Percentiles rank a stretch among this genome's conserved stretches.
phyloP scores from a whole-genome alignment of 2,888 invertebrate species.

The Amphipyra tragopoginis region DNA sequence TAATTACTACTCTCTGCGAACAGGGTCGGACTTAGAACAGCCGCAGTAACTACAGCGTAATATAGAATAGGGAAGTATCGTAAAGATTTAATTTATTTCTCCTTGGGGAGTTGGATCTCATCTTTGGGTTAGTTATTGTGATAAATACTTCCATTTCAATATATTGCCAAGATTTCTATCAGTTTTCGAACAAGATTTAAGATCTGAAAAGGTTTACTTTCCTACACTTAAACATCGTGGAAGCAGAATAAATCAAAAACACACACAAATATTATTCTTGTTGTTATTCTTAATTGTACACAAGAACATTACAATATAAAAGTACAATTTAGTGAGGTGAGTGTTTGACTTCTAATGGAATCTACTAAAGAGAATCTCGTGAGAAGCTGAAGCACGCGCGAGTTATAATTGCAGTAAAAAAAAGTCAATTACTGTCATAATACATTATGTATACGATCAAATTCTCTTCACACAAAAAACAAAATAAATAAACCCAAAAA shows the following conservation, averaged over 20 bases:
- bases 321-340: no score
- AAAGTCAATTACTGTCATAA: no score
- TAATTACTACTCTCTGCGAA: constrained; percentile 75
- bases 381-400: no score
- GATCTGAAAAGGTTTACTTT: background rate
- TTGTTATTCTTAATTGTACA: no score
- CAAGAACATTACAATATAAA: no score
- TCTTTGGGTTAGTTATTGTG: background rate
- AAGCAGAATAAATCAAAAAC: background rate
- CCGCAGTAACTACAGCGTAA: background rate
- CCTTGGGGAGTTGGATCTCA: constrained; percentile 1
- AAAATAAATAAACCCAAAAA: constrained; percentile 31
- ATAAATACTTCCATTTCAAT: constrained; percentile 1
- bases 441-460: background rate
- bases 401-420: no score
- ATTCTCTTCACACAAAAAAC: background rate
- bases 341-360: no score
- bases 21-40: constrained; percentile 62
- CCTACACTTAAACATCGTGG: background rate
- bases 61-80: background rate
- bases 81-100: background rate
- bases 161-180: background rate
- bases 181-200: background rate
- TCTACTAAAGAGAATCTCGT: no score
- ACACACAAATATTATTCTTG: no score